Evolutionary conservation across 2,888 invertebrate species (phyloP).

Genomic region (Kuschelorhynchus macadamiae): DNA sequence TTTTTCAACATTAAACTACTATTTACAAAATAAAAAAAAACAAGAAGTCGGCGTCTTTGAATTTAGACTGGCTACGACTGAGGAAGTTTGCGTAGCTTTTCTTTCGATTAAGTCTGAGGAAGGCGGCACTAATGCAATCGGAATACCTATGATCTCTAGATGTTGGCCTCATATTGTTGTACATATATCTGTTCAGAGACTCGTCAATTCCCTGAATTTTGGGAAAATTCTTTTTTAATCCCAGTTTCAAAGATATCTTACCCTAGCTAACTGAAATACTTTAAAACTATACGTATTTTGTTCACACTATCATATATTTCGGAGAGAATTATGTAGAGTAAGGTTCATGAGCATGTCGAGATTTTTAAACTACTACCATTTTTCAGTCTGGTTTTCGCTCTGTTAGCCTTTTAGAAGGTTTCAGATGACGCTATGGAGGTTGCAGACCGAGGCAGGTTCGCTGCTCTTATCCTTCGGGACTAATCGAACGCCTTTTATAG

Average conservation of each 20-base stretch:
- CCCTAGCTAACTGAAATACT: background rate
- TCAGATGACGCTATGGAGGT: background rate
- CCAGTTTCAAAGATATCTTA: too few relatives aligned
- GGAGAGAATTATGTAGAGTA: background rate
- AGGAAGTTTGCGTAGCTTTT: background rate
- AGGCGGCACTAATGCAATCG: background rate
- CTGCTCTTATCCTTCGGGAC: background rate
- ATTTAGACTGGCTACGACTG: background rate
- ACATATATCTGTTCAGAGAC: background rate
- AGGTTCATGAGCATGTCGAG: background rate
- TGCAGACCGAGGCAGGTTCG: background rate
- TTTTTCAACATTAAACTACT: background rate
- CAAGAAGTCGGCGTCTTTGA: background rate
- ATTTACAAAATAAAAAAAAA: background rate
- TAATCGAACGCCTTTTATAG: background rate
- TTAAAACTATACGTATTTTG: background rate
- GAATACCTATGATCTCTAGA: background rate
- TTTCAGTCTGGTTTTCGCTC: too few relatives aligned
- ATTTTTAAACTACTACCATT: background rate
- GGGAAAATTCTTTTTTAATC: too few relatives aligned
- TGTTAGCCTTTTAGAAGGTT: background rate
- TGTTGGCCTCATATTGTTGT: slow-evolving; percentile 3
- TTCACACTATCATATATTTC: background rate
- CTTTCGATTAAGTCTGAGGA: background rate
- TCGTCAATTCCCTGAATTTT: background rate